These are phyloP conservation scores for Tribolium freemani DNA, from an alignment of 2,888 invertebrate genomes.

Conservation along the genomic window DNA sequence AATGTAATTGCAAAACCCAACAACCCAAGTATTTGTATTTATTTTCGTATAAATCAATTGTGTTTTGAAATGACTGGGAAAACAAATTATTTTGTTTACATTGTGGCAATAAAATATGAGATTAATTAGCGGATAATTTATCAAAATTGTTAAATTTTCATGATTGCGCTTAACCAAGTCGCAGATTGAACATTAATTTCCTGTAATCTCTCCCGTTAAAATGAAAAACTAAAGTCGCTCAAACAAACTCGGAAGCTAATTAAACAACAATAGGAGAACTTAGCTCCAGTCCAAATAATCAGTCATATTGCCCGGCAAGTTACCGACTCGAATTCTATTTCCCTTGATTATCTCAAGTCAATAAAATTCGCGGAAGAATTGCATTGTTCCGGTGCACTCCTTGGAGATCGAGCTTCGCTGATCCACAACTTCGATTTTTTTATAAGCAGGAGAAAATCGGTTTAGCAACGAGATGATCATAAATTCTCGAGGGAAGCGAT, in stretches of 20 bases:
- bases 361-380: neutral
- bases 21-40: no score
- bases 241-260: conserved; percentile 23
- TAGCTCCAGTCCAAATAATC: conserved; percentile 11
- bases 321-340: neutral
- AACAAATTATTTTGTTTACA: neutral
- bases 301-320: neutral
- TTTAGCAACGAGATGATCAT: neutral
- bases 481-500: neutral
- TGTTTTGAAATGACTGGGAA: neutral
- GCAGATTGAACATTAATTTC: no score
- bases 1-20: no score
- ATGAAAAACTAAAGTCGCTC: neutral
- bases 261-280: conserved; percentile 26
- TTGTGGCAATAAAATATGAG: neutral
- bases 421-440: neutral
- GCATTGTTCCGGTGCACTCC: neutral
- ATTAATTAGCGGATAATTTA: neutral
- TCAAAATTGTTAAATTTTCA: no score
- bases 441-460: neutral
- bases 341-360: neutral
- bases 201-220: neutral
- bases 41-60: neutral
- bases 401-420: neutral
- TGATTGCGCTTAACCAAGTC: no score